Conservation (phyloP, 1,140 invertebrate species). For the Zaprionus vittiger region DNA sequence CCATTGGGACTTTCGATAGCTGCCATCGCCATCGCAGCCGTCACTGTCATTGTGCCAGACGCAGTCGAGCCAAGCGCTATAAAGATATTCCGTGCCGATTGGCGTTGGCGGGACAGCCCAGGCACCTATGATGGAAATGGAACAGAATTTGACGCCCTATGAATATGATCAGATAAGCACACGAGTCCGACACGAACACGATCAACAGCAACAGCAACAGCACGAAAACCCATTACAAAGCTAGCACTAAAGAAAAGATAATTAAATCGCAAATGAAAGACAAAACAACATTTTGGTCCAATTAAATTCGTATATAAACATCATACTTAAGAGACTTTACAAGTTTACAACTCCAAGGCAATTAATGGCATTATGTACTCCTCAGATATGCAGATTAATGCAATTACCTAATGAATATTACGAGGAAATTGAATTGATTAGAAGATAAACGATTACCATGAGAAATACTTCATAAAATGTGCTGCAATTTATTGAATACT, state of each 20-base stretch:
- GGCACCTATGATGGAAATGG: slow-evolving; percentile 55
- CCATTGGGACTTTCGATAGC: slow-evolving; percentile 40
- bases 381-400: not conserved
- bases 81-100: slow-evolving; percentile 69
- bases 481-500: not conserved
- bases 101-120: slow-evolving; percentile 25
- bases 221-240: not conserved
- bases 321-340: slow-evolving; percentile 2
- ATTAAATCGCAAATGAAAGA: slow-evolving; percentile 9
- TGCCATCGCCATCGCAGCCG: slow-evolving; percentile 8
- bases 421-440: not conserved
- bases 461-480: not conserved
- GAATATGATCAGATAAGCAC: slow-evolving; percentile 47
- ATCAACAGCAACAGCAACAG: not conserved
- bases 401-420: not conserved
- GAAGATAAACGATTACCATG: not conserved
- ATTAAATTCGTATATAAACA: slow-evolving; percentile 12
- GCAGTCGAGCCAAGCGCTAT: slow-evolving; percentile 72
- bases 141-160: slow-evolving; percentile 75
- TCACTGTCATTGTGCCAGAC: slow-evolving; percentile 24
- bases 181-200: slow-evolving; percentile 15
- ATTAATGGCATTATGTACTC: slow-evolving; percentile 6
- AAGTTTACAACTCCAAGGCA: slow-evolving; percentile 1
- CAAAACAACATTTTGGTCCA: slow-evolving; percentile 11
- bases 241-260: not conserved